These are phyloP conservation scores for Drosophila bocqueti DNA, from an alignment of 1,140 invertebrate species.

Conservation along the genomic window DNA sequence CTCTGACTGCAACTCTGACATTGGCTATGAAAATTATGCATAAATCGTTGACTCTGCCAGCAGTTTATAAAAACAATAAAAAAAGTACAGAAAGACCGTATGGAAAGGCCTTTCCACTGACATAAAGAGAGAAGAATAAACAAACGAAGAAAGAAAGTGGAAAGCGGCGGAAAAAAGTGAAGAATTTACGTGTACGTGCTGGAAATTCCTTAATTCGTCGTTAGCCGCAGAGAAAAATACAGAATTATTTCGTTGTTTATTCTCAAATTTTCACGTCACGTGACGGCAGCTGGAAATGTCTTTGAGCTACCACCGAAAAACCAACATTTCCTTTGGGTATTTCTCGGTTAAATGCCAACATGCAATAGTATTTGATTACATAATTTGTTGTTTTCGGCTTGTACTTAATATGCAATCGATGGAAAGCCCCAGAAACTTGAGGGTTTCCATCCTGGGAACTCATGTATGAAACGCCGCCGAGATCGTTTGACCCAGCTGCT, in stretches of 20 bases:
- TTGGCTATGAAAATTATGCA: slow-evolving; percentile 68
- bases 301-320: slow-evolving; percentile 20
- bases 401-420: slow-evolving; percentile 44
- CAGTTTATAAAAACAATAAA: slow-evolving; percentile 16
- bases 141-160: slow-evolving; percentile 40
- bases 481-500: slow-evolving; percentile 56
- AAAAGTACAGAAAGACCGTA: slow-evolving; percentile 1
- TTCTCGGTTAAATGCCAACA: slow-evolving; percentile 26
- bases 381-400: slow-evolving; percentile 42
- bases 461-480: slow-evolving; percentile 13
- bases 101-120: slow-evolving; percentile 5
- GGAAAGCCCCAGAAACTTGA: neutral
- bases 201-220: slow-evolving; percentile 73
- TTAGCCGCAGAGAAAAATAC: slow-evolving; percentile 6
- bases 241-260: slow-evolving; percentile 44
- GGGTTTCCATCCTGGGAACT: slow-evolving; percentile 27
- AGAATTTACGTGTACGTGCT: slow-evolving; percentile 71
- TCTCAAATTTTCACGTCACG: slow-evolving; percentile 65
- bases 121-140: slow-evolving; percentile 9
- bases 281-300: slow-evolving; percentile 66
- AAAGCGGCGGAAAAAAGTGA: slow-evolving; percentile 32
- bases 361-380: slow-evolving; percentile 61
- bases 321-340: slow-evolving; percentile 2
- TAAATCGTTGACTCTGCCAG: slow-evolving; percentile 51
- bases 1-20: slow-evolving; percentile 52